Percentiles rank a stretch among this genome's conserved stretches.
Conservation (phyloP, 2,113 vertebrate genomes). For the Vidua chalybeata region DNA sequence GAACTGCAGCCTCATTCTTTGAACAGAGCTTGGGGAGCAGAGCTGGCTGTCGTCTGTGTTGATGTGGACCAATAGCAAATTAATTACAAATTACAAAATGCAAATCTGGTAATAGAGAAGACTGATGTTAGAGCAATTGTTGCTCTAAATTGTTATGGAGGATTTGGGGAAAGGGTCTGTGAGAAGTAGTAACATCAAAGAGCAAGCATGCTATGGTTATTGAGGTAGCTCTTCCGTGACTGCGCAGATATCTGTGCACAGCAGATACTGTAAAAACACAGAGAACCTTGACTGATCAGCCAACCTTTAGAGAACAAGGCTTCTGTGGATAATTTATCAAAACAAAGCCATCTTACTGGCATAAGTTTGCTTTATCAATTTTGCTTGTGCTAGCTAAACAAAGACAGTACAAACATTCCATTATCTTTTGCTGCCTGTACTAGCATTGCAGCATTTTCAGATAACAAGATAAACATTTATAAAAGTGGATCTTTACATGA, state of each 20-base stretch:
- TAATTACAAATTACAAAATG: neutral
- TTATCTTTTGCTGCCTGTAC: neutral
- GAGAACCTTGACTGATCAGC: neutral
- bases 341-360: neutral
- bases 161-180: neutral
- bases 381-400: neutral
- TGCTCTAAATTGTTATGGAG: neutral
- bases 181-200: neutral
- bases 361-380: constrained; percentile 1
- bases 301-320: neutral
- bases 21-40: neutral
- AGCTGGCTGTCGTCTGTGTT: rapidly evolving
- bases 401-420: neutral
- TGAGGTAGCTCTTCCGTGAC: neutral
- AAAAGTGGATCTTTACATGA: neutral
- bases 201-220: neutral
- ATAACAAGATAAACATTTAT: neutral
- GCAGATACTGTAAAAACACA: neutral
- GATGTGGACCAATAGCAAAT: neutral
- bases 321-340: constrained; percentile 19
- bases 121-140: neutral
- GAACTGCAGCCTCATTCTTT: neutral
- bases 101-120: neutral
- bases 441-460: neutral
- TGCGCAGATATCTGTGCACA: neutral